Evolutionary conservation across 1,140 invertebrate species (phyloP).

Genomic region (Pseudomyrmex cubaensis): DNA sequence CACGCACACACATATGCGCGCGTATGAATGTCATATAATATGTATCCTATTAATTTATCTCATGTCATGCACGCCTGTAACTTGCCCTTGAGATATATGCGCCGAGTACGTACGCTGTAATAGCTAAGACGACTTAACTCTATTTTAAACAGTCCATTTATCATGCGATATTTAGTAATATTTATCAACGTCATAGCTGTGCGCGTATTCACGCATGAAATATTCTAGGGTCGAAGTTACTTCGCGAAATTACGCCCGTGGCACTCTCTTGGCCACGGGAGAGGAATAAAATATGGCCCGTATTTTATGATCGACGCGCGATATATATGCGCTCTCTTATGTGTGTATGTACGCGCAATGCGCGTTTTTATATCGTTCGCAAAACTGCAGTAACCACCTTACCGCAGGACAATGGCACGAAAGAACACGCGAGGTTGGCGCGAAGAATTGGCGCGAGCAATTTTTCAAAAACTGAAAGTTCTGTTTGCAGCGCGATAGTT

Average conservation of each 20-base stretch:
- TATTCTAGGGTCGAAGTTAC: neutral
- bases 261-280: neutral
- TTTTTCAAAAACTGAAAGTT: too few species aligned
- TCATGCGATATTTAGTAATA: neutral
- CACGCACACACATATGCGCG: too few species aligned
- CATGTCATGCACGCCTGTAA: neutral
- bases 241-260: constrained; percentile 13
- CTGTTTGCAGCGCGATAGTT: too few species aligned
- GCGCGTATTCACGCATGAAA: neutral
- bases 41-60: neutral
- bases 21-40: neutral
- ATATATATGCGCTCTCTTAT: neutral
- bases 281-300: constrained; percentile 15
- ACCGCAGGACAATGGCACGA: too few species aligned
- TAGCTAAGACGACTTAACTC: neutral
- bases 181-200: neutral
- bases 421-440: too few species aligned
- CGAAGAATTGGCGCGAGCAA: too few species aligned
- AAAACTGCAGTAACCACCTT: too few species aligned
- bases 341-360: neutral
- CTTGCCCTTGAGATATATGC: neutral
- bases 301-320: constrained; percentile 46
- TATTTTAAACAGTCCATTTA: too few species aligned
- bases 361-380: too few species aligned
- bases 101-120: neutral